Evolutionary conservation across 1,140 invertebrate species (phyloP), one percentile per base, ranked within the genome.

Genomic region (Pseudobourletiella spinata): DNA sequence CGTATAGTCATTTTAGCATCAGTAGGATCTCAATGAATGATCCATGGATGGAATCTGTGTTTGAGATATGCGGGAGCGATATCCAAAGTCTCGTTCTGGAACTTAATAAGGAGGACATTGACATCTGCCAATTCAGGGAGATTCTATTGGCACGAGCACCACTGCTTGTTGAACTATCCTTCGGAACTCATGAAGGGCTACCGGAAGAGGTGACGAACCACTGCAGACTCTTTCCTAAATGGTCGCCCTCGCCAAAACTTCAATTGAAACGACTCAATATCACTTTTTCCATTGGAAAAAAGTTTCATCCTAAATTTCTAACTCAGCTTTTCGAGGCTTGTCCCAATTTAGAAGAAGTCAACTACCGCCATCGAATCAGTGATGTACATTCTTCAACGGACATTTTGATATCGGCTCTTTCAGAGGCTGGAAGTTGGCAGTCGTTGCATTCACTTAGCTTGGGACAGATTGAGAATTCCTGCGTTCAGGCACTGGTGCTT

Each of bases 381-480:
- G 22, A 25, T 25, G 22, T 3, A 25, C 3, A 24, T 51, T 51
- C 48, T 3, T 8, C 25, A 3, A 51, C 48, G 18, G 4, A 24
- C 25, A 3, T 26, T 26, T 4, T 26, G 4, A 15, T 51, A 26
- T 14, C 4, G 16, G 48, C 48, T 25, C n/a, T 51, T 15, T 6
- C 6, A 26, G 48, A 51, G 3, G 28, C 22, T 51, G 48, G 24
- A 6, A 6, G 4, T 14, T 51, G 48, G 48, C 25, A 26, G 2
- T 18, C 20, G 2, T 26, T 51, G 18, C 25, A 3, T 8, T 26
- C 25, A 18, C 48, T 51, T 26, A 24, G 28, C 6, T 51, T 51
- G 48, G 48, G 48, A 51, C 48, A 51, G n/a, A n/a, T 51, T 26
- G 48, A 51, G 24, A 51, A 51, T 51, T 4, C 15, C 6, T 51